Evolutionary conservation across 2,888 invertebrate genomes (phyloP), one percentile per base, ranked within the genome.

Genomic region (Nudaria mundana): DNA sequence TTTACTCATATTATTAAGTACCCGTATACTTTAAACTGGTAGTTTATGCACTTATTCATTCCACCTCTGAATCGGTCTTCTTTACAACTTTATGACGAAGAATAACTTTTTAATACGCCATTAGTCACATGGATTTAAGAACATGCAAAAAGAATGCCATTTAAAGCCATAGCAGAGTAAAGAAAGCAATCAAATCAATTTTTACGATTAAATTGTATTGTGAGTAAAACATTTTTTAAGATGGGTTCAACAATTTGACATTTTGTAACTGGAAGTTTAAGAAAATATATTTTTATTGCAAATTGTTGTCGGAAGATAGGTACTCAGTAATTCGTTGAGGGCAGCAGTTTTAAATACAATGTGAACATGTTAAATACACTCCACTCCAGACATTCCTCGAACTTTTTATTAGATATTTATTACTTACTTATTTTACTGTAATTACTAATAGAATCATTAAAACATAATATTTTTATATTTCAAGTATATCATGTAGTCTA

Each of bases 121-220:
- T 35, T 35, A 34, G 37, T 40, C 40, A 43, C 40, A 43, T 62
- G 67, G 55, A 59, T 65, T 42, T 46, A 31, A 12, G 41, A 44
- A 48, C 41, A 39, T 44, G 37, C 49, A 49, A 63, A 66, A 64
- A 65, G 63, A 56, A 45, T 44, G 57, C 68, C 63, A n/a, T n/a
- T 68, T 80, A 82, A 84, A 69, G 75, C 30, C 23, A 25, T 74
- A 71, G 69, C 66, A 52, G 63, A 47, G n/a, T 50, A 63, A n/a
- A 78, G 80, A 78, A 81, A 76, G 78, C 70, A 77, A 76, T 76
- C 46, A 52, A 55, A 52, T 78, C 69, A 77, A n/a, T 46, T 81
- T 33, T 82, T 76, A 81, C 75, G 78, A 79, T 73, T 31, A 34
- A 37, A 36, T 45, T 54, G 56, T 56, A 56, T 36, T 41, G 41